Evolutionary conservation across 2,113 vertebrate species (phyloP), one percentile per base, ranked within the genome.

Genomic region (Halcyon malimbica): DNA sequence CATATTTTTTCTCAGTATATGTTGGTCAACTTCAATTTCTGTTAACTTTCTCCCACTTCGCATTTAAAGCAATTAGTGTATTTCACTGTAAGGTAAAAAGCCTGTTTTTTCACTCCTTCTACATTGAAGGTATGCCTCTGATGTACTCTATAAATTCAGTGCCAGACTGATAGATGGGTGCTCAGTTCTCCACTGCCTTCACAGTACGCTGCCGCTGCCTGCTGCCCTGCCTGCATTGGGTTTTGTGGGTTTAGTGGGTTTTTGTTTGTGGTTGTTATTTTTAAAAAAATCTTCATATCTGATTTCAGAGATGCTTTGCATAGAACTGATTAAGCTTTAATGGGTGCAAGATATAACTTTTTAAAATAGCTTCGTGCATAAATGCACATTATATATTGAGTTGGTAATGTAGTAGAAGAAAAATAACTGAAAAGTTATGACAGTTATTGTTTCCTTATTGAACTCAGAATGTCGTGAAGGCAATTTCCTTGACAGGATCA

Each of bases 341-440:
- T 69, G 56, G 74, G 68, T 95, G 51, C 69, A 74, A 93, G 76
- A 28, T 41, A 48, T 86, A 89, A 44, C 31, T 95, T 62, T 42
- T 21, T 89, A 90, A 87, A 93, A 83, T 84, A 76, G 60, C 80
- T 94, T 94, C 50, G 87, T 96, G 87, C 44, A 71, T 77, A 89
- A 95, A 91, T 93, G n/a, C 60, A 64, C 76, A 50, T 96, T 93
- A 69, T 87, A 41, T 92, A 94, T 94, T 70, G 95, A 96, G 90
- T 63, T 94, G 62, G 29, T 95, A 80, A 89, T 96, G 96, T 96
- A 77, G 75, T 87, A 84, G 26, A 76, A 93, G 84, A 94, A 73
- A 73, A 93, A 83, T 67, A 94, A 87, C 62, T 26, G 56, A 51
- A 39, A 87, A 63, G n/a, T 94, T 87, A 9, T 51, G 87, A 91